Evolutionary conservation across 2,797 vertebrate species (phyloP).

Genomic region (Manis crassicaudata): DNA sequence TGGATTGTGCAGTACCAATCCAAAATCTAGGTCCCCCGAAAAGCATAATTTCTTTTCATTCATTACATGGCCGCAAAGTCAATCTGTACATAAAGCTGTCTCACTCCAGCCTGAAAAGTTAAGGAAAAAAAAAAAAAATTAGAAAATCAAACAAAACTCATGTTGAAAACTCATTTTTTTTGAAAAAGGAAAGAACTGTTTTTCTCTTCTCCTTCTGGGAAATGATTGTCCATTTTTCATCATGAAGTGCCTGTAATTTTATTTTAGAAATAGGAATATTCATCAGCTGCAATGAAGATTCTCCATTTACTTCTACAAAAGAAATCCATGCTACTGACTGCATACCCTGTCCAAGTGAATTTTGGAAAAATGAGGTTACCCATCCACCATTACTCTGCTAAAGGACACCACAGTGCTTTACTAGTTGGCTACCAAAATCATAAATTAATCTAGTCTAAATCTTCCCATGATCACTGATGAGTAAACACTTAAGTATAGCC

Average conservation of each 20-base stretch:
- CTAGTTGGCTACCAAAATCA: neutral
- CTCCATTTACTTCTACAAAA: neutral
- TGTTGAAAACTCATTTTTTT: neutral
- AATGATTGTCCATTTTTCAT: conserved; percentile 14
- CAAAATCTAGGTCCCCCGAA: conserved; percentile 90
- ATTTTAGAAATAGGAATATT: neutral
- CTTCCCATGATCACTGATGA: neutral
- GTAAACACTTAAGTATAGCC: neutral
- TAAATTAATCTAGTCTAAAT: neutral
- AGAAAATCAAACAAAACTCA: conserved; percentile 11
- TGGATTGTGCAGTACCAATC: conserved; percentile 85
- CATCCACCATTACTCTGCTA: neutral
- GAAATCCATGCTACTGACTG: neutral
- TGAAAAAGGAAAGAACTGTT: neutral
- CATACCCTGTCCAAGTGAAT: neutral
- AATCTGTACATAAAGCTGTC: conserved; percentile 97
- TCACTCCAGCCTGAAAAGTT: conserved; percentile 91
- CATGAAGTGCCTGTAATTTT: neutral
- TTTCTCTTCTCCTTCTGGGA: conserved; percentile 46
- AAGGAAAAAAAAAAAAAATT: conserved; percentile 35
- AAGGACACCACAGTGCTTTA: neutral
- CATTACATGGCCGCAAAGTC: conserved; percentile 94
- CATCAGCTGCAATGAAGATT: neutral
- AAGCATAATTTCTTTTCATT: conserved; percentile 71
- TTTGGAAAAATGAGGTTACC: neutral